These are phyloP conservation scores for Procavia capensis DNA, from an alignment of 2,113 vertebrate species.

Conservation along the genomic window DNA sequence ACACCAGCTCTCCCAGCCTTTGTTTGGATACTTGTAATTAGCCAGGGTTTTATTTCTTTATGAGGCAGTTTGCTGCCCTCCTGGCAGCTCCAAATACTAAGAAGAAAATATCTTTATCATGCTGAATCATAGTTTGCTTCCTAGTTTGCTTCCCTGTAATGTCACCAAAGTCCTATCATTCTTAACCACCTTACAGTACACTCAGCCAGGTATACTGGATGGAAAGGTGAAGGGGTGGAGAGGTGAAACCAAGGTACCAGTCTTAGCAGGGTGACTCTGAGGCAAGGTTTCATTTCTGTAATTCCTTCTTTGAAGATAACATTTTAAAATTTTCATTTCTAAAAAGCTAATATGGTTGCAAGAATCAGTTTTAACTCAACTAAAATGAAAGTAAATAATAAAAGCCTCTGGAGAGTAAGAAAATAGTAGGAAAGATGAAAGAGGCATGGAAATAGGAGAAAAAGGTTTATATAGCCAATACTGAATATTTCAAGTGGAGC, in stretches of 20 bases:
- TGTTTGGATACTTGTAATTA: not conserved
- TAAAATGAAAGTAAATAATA: slow-evolving; percentile 28
- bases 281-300: not conserved
- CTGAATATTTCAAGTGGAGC: not conserved
- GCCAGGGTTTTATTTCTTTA: not conserved
- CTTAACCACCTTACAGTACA: not conserved
- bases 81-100: not conserved
- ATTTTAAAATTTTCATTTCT: not conserved
- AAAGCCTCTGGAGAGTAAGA: not conserved
- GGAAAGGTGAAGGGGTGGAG: not conserved
- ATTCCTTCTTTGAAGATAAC: slow-evolving; percentile 1
- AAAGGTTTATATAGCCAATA: not conserved
- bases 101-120: not conserved
- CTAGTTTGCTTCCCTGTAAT: not conserved
- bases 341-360: not conserved
- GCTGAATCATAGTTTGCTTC: not conserved
- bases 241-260: not conserved
- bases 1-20: not conserved
- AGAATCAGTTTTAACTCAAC: not conserved
- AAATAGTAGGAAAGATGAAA: slow-evolving; percentile 1
- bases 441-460: not conserved
- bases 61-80: not conserved
- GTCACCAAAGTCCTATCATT: not conserved
- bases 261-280: not conserved
- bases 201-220: not conserved